Percentiles rank a stretch among this genome's conserved stretches.
phyloP scores from a whole-genome alignment of 2,888 invertebrate species.

The Zelleria hepariella region DNA sequence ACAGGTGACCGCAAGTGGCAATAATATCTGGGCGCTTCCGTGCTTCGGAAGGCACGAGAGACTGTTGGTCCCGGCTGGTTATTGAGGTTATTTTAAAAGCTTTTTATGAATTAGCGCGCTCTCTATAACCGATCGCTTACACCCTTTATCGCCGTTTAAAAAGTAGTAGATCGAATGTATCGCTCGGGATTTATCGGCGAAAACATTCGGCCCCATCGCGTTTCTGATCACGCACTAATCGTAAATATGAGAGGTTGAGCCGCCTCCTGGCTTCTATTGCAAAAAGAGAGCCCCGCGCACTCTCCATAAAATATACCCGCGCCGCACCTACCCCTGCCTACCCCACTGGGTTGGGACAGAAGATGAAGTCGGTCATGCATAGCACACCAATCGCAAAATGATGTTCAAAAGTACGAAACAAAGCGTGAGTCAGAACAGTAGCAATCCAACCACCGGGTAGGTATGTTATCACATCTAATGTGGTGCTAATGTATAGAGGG shows the following conservation, averaged over 20 bases:
- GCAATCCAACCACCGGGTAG: too few relatives aligned
- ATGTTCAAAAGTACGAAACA: too few relatives aligned
- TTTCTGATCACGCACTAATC: slow-evolving; percentile 71
- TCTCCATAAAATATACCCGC: slow-evolving; percentile 69
- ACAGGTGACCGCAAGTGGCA: too few relatives aligned
- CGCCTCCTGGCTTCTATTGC: slow-evolving; percentile 69
- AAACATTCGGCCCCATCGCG: slow-evolving; percentile 57
- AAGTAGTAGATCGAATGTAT: not conserved
- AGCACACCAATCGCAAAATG: too few relatives aligned
- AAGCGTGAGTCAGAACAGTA: too few relatives aligned
- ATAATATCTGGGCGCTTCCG: too few relatives aligned
- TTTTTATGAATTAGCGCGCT: not conserved
- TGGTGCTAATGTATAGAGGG: too few relatives aligned
- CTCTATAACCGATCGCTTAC: too few relatives aligned
- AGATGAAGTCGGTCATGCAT: not conserved
- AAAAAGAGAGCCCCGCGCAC: slow-evolving; percentile 59
- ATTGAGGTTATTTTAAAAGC: too few relatives aligned
- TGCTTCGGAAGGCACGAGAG: too few relatives aligned
- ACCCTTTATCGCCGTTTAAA: not conserved
- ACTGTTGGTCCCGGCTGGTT: too few relatives aligned
- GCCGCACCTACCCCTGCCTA: slow-evolving; percentile 18
- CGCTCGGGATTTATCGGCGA: slow-evolving; percentile 18
- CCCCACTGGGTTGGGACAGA: not conserved
- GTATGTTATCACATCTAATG: too few relatives aligned
- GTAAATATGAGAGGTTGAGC: slow-evolving; percentile 70